Conservation (phyloP, 2,113 vertebrate species). For the Myxocyprinus asiaticus region DNA sequence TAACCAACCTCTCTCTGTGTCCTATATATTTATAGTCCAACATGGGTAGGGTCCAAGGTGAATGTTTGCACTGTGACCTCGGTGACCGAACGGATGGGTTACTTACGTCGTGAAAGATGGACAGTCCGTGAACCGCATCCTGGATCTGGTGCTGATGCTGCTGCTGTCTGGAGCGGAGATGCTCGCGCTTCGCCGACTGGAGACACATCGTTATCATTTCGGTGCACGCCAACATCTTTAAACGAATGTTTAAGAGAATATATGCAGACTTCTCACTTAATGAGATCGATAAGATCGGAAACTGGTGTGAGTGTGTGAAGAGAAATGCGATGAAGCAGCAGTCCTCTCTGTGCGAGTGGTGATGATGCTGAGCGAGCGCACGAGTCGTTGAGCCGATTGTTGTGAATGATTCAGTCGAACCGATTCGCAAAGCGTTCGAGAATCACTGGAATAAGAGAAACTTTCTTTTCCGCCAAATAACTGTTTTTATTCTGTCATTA, state of each 20-base stretch:
- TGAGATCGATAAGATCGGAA: background rate
- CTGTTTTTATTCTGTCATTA: no score
- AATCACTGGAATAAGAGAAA: background rate
- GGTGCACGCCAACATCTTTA: constrained; percentile 78
- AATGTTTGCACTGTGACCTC: background rate
- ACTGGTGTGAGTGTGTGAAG: background rate
- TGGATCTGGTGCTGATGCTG: constrained; percentile 56
- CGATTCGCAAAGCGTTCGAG: background rate
- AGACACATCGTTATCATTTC: constrained; percentile 83
- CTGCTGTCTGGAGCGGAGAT: constrained; percentile 69
- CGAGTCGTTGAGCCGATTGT: no score
- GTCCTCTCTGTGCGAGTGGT: constrained; percentile 42
- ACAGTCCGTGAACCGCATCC: constrained; percentile 69
- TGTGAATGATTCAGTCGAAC: background rate
- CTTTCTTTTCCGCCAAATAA: no score
- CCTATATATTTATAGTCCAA: background rate
- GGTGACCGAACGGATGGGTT: background rate
- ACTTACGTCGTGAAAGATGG: constrained; percentile 80
- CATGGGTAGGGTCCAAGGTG: background rate
- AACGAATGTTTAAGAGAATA: background rate
- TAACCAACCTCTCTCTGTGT: background rate
- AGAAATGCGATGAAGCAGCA: background rate
- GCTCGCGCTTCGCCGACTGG: constrained; percentile 78
- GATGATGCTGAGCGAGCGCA: no score
- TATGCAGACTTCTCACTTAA: background rate